Evolutionary conservation across 1,140 invertebrate species (phyloP), one percentile per base, ranked within the genome.

Genomic region (Hycleus phaleratus): DNA sequence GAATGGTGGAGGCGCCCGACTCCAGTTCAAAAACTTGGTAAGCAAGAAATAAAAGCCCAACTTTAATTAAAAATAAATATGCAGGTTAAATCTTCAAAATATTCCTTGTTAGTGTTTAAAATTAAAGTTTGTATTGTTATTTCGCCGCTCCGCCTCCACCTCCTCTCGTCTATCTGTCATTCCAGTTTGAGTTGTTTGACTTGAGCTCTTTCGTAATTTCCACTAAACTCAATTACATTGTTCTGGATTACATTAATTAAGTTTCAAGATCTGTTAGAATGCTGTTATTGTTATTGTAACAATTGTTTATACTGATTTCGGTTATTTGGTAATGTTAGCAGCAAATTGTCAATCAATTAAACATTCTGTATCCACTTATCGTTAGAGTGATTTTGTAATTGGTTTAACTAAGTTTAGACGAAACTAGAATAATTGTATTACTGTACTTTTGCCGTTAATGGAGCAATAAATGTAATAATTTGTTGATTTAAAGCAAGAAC

Each of bases 171-270:
- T 38, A 53, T 10, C 42, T 9, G 42, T 39, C 10, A 9, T 24
- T 43, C 5, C 43, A 53, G 45, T 45, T 44, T 38, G 26, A 53
- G 43, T 53, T 45, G 45, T 44, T 44, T 53, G 43, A 11, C 26
- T 26, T 49, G 10, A n/a, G 26, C 11, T 38, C 18, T 38, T 24
- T 8, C 38, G 48, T 38, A 47, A 49, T n/a, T 32, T 32, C 47
- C 47, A 38, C 40, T 39, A 40, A 12, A 39, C 40, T 50, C 49
- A 50, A 50, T 18, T 11, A 24, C 44, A 24, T 46, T 46, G 44
- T 18, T 46, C 26, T 46, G 26, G 18, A 26, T 46, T 24, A 46
- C 44, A 26, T 24, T 26, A 46, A 26, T 26, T 24, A 46, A 24
- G 26, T 46, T 24, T 46, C 44, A 46, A 46, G 18, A 24, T 46